Conservation (phyloP, 2,113 vertebrate species). For the Himantopus leucocephalus region DNA sequence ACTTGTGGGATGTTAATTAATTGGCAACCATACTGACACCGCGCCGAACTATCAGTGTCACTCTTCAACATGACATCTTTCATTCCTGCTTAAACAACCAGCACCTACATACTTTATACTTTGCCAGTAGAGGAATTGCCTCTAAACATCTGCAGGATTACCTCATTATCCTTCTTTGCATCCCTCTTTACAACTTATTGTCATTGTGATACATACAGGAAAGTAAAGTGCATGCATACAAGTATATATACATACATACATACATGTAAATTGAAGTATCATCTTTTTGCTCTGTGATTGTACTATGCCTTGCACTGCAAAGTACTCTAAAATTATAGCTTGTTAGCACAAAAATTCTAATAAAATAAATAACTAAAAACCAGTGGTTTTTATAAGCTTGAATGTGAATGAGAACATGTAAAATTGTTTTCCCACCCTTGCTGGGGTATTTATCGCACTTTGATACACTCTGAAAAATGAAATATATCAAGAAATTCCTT, state of each 20-base stretch:
- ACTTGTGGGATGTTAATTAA: neutral
- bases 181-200: neutral
- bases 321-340: neutral
- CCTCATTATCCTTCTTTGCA: neutral
- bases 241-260: neutral
- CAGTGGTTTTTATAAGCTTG: neutral
- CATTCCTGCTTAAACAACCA: neutral
- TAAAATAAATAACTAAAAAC: neutral
- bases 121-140: neutral
- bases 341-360: neutral
- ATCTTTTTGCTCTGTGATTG: neutral
- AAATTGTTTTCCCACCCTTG: neutral
- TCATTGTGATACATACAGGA: neutral
- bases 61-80: neutral
- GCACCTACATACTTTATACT: neutral
- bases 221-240: neutral
- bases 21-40: neutral
- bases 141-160: neutral
- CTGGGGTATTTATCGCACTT: neutral
- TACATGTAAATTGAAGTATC: neutral
- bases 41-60: neutral
- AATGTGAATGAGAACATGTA: neutral
- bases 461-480: neutral
- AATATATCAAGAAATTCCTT: neutral
- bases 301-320: neutral